Evolutionary conservation across 2,113 vertebrate genomes (phyloP).

Genomic region (Sialia sialis): DNA sequence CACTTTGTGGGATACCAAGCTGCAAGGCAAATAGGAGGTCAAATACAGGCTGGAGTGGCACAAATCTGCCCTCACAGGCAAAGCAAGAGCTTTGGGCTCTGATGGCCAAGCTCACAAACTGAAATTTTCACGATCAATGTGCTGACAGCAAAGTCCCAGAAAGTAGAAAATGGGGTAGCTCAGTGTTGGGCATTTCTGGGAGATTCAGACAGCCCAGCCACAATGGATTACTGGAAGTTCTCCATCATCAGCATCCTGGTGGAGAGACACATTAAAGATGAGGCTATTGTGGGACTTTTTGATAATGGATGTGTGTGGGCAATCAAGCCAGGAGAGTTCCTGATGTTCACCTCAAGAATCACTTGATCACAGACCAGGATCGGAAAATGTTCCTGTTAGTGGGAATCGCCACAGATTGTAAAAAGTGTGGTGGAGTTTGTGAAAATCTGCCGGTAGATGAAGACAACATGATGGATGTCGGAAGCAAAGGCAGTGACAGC

Average conservation of each 20-base stretch:
- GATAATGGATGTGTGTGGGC: slow-evolving; percentile 14
- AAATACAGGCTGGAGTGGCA: background rate
- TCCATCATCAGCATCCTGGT: slow-evolving; percentile 52
- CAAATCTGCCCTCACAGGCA: background rate
- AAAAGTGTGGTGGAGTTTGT: slow-evolving; percentile 55
- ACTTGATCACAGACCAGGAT: slow-evolving; percentile 49
- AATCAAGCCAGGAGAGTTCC: slow-evolving; percentile 54
- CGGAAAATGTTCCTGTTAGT: slow-evolving; percentile 17
- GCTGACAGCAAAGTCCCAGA: background rate
- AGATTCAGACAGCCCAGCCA: background rate
- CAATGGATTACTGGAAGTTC: slow-evolving; percentile 61
- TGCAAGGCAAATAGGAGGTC: background rate
- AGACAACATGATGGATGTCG: slow-evolving; percentile 34
- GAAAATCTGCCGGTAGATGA: slow-evolving; percentile 53
- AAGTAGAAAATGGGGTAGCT: background rate
- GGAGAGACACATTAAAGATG: slow-evolving; percentile 62
- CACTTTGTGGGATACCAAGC: background rate
- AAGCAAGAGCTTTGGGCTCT: background rate
- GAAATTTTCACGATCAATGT: background rate
- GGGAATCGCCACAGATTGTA: slow-evolving; percentile 36
- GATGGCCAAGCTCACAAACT: background rate
- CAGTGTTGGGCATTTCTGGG: background rate
- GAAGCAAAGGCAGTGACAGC: slow-evolving; percentile 51
- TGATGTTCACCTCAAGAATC: slow-evolving; percentile 56
- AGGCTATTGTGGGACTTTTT: slow-evolving; percentile 37